Evolutionary conservation across 2,888 invertebrate species (phyloP).

Genomic region (Tipula confusa): DNA sequence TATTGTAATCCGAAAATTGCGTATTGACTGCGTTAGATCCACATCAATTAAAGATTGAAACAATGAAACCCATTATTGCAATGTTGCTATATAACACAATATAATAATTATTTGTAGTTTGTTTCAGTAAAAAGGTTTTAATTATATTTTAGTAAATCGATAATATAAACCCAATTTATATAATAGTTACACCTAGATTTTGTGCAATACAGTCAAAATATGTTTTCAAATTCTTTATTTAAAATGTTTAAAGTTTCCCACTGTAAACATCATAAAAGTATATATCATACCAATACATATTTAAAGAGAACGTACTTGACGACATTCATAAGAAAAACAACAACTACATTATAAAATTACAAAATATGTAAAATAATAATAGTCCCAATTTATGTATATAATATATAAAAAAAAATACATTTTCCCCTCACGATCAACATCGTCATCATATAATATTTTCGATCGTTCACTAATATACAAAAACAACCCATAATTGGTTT

Average conservation of each 20-base stretch:
- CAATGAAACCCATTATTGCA: no score
- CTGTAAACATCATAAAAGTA: no score
- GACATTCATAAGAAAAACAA: not conserved
- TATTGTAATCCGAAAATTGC: no score
- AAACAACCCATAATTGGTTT: not conserved
- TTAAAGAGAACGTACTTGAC: not conserved
- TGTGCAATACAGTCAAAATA: no score
- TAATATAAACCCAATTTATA: no score
- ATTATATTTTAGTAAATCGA: no score
- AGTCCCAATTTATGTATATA: not conserved
- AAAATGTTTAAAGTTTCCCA: constrained; percentile 6
- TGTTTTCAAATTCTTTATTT: not conserved
- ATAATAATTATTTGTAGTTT: no score
- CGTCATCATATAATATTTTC: not conserved
- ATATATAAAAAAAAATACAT: not conserved
- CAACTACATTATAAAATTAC: not conserved
- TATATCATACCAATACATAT: not conserved
- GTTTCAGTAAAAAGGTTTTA: no score
- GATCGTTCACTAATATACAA: not conserved
- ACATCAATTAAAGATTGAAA: no score
- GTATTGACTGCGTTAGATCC: no score
- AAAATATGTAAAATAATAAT: not conserved
- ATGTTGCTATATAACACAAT: no score
- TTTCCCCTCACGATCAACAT: not conserved
- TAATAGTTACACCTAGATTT: no score